A percentile compares a stretch with the other conserved stretches of the same genome.
phyloP scores from a whole-genome alignment of 2,888 invertebrate species.

The Gandaritis pyraliata region DNA sequence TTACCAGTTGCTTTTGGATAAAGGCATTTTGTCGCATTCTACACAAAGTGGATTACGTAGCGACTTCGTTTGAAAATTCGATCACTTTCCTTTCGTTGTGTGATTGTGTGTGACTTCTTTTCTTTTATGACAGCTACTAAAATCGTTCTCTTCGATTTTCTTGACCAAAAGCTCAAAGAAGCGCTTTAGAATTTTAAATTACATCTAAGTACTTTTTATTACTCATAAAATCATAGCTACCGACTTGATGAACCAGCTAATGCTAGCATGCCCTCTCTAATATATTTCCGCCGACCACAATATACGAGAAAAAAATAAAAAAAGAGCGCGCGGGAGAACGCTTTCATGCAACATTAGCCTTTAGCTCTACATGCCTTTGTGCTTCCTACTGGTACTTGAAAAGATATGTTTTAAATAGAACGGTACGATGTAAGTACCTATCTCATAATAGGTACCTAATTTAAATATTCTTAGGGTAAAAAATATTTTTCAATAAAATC shows the following conservation, averaged over 20 bases:
- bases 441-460: neutral
- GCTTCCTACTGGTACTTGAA: slow-evolving; percentile 23
- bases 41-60: neutral
- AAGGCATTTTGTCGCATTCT: neutral
- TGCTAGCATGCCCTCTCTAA: neutral
- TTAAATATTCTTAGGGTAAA: neutral
- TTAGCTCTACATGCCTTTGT: slow-evolving; percentile 32
- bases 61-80: too few relatives aligned
- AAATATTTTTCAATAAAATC: too few relatives aligned
- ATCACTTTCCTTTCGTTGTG: too few relatives aligned
- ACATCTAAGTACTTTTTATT: too few relatives aligned
- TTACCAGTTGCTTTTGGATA: slow-evolving; percentile 17
- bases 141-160: too few relatives aligned
- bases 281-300: slow-evolving; percentile 15
- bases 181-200: too few relatives aligned
- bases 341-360: slow-evolving; percentile 38
- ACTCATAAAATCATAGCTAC: too few relatives aligned
- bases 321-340: slow-evolving; percentile 30
- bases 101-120: too few relatives aligned
- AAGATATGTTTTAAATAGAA: slow-evolving; percentile 13
- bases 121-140: too few relatives aligned
- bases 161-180: too few relatives aligned
- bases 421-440: neutral
- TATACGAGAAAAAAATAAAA: slow-evolving; percentile 30
- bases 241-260: neutral